A percentile compares a stretch with the other conserved stretches of the same genome.
phyloP scores from a whole-genome alignment of 2,113 vertebrate genomes.

The Galeopterus variegatus region DNA sequence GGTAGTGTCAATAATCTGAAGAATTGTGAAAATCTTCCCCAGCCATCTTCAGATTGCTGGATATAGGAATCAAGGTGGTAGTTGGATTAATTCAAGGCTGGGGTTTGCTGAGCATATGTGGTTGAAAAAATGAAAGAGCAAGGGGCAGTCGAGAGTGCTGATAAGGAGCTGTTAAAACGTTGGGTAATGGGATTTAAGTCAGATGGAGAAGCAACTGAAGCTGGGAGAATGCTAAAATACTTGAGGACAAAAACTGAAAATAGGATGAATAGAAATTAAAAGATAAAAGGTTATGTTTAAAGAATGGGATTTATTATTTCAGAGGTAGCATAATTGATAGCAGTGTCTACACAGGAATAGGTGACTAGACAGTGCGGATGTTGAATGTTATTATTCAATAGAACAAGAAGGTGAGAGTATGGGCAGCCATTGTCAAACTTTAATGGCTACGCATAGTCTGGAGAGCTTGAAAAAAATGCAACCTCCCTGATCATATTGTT shows the following conservation, averaged over 20 bases:
- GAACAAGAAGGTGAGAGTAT: background rate
- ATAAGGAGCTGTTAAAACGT: background rate
- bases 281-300: background rate
- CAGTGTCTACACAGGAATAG: background rate
- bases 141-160: accelerated
- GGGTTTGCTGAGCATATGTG: background rate
- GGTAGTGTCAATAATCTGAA: background rate
- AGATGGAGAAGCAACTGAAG: background rate
- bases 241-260: background rate
- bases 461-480: background rate
- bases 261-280: background rate
- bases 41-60: background rate
- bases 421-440: background rate
- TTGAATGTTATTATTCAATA: background rate
- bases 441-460: background rate
- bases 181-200: background rate
- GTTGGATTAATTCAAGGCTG: background rate
- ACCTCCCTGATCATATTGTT: background rate
- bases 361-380: background rate
- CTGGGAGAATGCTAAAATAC: background rate
- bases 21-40: background rate
- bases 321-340: background rate
- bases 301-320: background rate
- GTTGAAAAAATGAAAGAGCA: background rate
- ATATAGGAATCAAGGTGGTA: background rate